A percentile compares a stretch with the other conserved stretches of the same genome.
Conservation (phyloP, 2,113 vertebrate species). For the Arvicanthis niloticus region DNA sequence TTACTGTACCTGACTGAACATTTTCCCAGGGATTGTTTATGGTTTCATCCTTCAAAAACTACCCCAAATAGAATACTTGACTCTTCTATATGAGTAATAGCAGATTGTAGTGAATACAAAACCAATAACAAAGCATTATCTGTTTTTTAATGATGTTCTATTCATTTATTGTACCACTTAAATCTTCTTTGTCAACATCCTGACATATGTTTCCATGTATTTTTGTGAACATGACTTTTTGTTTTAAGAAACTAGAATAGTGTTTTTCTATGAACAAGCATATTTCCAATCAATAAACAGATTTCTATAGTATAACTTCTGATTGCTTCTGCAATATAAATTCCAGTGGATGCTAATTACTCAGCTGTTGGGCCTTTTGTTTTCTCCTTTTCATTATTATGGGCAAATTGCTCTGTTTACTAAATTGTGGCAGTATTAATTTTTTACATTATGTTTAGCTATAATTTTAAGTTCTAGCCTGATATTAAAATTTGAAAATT, state of each 20-base stretch:
- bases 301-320: slow-evolving; percentile 21
- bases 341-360: slow-evolving; percentile 23
- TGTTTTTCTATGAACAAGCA: background rate
- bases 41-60: slow-evolving; percentile 16
- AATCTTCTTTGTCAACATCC: background rate
- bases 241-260: slow-evolving; percentile 7
- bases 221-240: slow-evolving; percentile 6
- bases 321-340: background rate
- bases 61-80: background rate
- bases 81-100: background rate
- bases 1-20: background rate
- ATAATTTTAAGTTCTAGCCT: background rate
- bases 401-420: background rate
- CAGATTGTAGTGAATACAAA: slow-evolving; percentile 3
- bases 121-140: background rate
- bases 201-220: background rate
- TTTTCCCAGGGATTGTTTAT: background rate
- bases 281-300: background rate
- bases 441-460: background rate
- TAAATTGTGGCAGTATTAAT: background rate
- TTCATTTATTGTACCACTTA: background rate
- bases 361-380: background rate
- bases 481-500: background rate
- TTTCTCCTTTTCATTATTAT: background rate
- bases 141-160: background rate